Evolutionary conservation across 2,797 vertebrate species (phyloP).

Genomic region (Acipenser oxyrinchus): DNA sequence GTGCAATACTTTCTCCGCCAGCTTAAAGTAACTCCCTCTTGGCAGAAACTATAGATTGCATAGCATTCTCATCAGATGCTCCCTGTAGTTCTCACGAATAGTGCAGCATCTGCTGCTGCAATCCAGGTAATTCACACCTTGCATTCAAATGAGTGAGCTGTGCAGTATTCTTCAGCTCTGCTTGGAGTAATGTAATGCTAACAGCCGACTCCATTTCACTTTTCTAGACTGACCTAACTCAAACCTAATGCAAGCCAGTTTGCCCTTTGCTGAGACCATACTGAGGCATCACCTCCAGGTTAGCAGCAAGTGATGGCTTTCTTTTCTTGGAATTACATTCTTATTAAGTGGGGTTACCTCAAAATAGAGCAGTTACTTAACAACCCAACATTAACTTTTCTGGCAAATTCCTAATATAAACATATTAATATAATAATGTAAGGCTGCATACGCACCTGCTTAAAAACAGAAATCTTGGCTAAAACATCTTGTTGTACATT

Average conservation of each 20-base stretch:
- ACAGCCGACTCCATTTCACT: background rate
- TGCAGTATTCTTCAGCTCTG: background rate
- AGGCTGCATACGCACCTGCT: conserved; percentile 26
- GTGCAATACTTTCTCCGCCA: background rate
- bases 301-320: no score
- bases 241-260: background rate
- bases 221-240: no score
- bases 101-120: background rate
- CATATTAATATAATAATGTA: conserved; percentile 27
- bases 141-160: background rate
- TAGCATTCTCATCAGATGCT: background rate
- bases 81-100: background rate
- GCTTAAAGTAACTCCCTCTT: background rate
- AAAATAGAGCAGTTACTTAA: no score
- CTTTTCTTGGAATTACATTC: no score
- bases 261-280: background rate
- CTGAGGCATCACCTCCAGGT: no score
- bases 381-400: conserved; percentile 29
- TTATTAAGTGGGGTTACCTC: no score
- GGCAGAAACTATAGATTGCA: background rate
- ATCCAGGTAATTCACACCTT: conserved; percentile 2
- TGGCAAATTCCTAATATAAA: conserved; percentile 26
- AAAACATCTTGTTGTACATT: conserved; percentile 31
- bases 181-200: background rate
- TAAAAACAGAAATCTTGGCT: conserved; percentile 21